Evolutionary conservation across 2,888 invertebrate species (phyloP).

Genomic region (Drosophila buzzatii): DNA sequence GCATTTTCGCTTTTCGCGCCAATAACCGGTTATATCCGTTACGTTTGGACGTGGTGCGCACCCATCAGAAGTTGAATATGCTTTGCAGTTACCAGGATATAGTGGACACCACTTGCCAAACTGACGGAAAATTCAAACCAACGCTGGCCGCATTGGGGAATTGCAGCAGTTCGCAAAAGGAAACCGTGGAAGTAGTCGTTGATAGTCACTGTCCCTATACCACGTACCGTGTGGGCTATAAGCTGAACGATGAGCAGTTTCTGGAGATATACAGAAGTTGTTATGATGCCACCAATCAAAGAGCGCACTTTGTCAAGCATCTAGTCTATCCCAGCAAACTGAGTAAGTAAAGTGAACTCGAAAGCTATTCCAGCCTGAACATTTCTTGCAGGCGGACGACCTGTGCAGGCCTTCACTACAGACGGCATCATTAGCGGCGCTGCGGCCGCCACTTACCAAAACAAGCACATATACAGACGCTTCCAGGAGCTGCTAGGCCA

Average conservation of each 20-base stretch:
- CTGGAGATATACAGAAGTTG: conserved; percentile 63
- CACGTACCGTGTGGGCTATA: conserved; percentile 52
- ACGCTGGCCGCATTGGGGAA: conserved; percentile 2
- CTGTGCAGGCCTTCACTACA: conserved; percentile 28
- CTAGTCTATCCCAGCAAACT: conserved; percentile 12
- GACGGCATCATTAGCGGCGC: conserved; percentile 41
- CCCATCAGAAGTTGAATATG: conserved; percentile 16
- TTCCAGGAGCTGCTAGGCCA: conserved; percentile 42
- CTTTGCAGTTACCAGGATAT: conserved; percentile 31
- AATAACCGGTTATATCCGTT: conserved; percentile 2
- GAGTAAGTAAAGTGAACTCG: conserved; percentile 33
- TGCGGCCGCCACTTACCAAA: conserved; percentile 36
- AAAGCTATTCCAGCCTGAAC: neutral
- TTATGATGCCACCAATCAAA: conserved; percentile 16
- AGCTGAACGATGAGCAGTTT: conserved; percentile 21
- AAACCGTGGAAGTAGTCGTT: conserved; percentile 14
- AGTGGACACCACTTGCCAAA: conserved; percentile 20
- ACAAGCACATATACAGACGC: conserved; percentile 35
- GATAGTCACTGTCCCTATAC: conserved; percentile 21
- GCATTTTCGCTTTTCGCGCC: conserved; percentile 34
- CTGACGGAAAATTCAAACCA: conserved; percentile 12
- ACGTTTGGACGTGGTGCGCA: conserved; percentile 29
- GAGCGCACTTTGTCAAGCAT: conserved; percentile 45
- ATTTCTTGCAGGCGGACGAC: conserved; percentile 17
- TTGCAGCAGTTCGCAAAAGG: conserved; percentile 11